Conservation (phyloP, 1,140 invertebrate species). For the Bradysia coprophila region DNA sequence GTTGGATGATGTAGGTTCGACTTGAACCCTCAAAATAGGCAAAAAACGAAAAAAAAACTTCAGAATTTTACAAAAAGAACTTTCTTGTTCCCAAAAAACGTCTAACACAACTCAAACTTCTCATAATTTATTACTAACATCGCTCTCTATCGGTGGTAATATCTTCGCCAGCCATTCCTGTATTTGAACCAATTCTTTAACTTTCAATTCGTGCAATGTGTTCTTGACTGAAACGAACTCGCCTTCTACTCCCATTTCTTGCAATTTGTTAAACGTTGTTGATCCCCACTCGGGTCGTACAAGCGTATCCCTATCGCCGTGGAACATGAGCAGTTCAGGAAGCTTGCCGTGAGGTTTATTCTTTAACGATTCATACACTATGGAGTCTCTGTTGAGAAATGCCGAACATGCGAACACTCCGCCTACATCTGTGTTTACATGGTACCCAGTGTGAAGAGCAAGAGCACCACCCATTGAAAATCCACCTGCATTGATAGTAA, state of each 20-base stretch:
- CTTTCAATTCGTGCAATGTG: slow-evolving; percentile 32
- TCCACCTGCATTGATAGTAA: slow-evolving; percentile 30
- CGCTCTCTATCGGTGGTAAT: slow-evolving; percentile 16
- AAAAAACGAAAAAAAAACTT: too few relatives aligned
- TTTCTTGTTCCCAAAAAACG: too few relatives aligned
- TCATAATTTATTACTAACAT: slow-evolving; percentile 14
- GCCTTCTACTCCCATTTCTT: slow-evolving; percentile 26
- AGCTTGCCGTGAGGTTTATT: slow-evolving; percentile 7
- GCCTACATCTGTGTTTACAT: slow-evolving; percentile 35
- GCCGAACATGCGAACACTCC: slow-evolving; percentile 51
- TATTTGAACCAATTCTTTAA: slow-evolving; percentile 25
- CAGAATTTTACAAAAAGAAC: too few relatives aligned
- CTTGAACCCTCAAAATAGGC: too few relatives aligned
- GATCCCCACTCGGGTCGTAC: slow-evolving; percentile 33
- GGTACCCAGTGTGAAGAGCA: slow-evolving; percentile 42
- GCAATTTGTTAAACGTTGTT: slow-evolving; percentile 26
- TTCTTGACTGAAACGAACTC: slow-evolving; percentile 28
- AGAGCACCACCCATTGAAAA: slow-evolving; percentile 62
- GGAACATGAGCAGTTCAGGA: slow-evolving; percentile 25
- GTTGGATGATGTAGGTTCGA: too few relatives aligned
- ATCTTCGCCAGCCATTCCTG: slow-evolving; percentile 29
- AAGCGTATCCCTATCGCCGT: slow-evolving; percentile 30
- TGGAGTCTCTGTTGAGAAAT: slow-evolving; percentile 46
- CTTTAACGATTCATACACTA: slow-evolving; percentile 33
- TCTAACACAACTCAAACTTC: too few relatives aligned